Evolutionary conservation across 2,888 invertebrate species (phyloP).

Genomic region (Acronicta alni): DNA sequence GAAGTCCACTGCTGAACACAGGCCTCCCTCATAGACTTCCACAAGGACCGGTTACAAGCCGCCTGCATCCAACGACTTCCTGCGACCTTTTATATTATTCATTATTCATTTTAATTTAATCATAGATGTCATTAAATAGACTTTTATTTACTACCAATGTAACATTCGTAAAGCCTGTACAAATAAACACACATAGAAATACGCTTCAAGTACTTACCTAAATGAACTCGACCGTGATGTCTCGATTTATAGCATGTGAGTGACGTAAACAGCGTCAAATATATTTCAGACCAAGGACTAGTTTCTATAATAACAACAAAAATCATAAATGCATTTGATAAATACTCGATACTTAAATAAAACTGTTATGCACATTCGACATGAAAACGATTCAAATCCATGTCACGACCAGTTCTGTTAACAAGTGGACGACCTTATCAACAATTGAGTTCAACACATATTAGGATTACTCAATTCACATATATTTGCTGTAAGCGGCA

Average conservation of each 20-base stretch:
- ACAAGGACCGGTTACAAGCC: no score
- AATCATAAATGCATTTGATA: not conserved
- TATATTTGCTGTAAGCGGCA: slow-evolving; percentile 19
- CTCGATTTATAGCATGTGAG: not conserved
- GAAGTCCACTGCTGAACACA: no score
- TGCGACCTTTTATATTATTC: no score
- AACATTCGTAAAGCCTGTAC: no score
- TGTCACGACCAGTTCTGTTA: slow-evolving; percentile 55
- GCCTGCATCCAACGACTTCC: no score
- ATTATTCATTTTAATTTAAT: no score
- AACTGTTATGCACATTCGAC: slow-evolving; percentile 16
- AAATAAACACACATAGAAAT: no score
- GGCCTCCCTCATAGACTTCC: no score
- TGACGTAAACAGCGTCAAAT: not conserved
- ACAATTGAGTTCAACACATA: slow-evolving; percentile 36
- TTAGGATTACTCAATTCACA: slow-evolving; percentile 38
- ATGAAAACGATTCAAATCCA: slow-evolving; percentile 35
- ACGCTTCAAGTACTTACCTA: no score
- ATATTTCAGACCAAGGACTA: not conserved
- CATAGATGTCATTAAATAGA: no score
- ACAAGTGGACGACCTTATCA: slow-evolving; percentile 38
- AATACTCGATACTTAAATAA: not conserved
- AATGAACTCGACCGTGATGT: no score
- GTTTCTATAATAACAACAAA: not conserved
- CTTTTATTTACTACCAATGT: no score